Evolutionary conservation across 2,888 invertebrate species (phyloP), one percentile per base, ranked within the genome.

Genomic region (Sesamia inferens): DNA sequence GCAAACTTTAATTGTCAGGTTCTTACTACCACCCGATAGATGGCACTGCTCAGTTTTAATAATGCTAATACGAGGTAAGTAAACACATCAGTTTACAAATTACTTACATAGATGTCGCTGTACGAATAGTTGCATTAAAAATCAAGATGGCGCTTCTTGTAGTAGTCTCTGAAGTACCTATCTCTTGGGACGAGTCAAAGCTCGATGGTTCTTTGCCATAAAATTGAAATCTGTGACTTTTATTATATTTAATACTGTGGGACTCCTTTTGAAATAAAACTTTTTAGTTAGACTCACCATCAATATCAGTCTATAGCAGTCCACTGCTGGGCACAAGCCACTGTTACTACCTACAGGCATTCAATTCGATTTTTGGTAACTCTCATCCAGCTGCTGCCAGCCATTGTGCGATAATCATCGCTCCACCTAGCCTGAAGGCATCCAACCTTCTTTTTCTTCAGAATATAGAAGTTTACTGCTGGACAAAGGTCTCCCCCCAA

Each of bases 81-180:
- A 14, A 10, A 57, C 22, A 8, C 31, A 39, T 42, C 48, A 4
- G 11, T 48, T 66, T 19, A 19, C 11, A 42, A 0, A 11, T 19
- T 16, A 16, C 5, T 19, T n/a, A 51, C 1, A 42, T 54, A 78
- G 82, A 76, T 81, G 81, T 19, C 65, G 5, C 31, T 59, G 14
- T 48, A 66, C 5, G 0, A 22, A 63, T 2, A 48, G 24, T 63
- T 48, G 19, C 22, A 0, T 31, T n/a, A 19, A 47, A 48, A 76
- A 54, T 54, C 47, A 19, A 74, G 44, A 19, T 42, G 39, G 76
- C 24, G 67, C 2, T 76, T 22, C 22, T 42, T 19, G 42, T 65
- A 3, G 14, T 14, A 14, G 1, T 39, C 7, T 48, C 5, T 19
- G 14, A 13, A 54, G 7, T 44, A 69, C 24, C 11, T 8, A 69